These are phyloP conservation scores for Cyclopterus lumpus DNA, from an alignment of 2,797 vertebrate genomes.

Conservation along the genomic window DNA sequence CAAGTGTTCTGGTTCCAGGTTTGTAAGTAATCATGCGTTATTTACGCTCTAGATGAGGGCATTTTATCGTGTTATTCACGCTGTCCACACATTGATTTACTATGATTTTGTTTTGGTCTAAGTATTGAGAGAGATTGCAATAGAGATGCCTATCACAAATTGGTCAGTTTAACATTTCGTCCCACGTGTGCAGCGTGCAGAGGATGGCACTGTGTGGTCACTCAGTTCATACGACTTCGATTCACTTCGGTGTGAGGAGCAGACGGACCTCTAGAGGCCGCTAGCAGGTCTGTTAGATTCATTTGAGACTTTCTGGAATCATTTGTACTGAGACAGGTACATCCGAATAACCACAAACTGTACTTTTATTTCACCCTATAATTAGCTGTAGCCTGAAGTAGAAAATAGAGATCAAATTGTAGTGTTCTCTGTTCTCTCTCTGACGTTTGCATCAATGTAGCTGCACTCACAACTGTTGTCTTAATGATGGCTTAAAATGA, in stretches of 20 bases:
- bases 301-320: conserved; percentile 4
- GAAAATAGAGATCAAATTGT: conserved; percentile 34
- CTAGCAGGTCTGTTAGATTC: conserved; percentile 3
- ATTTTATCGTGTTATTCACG: conserved; percentile 20
- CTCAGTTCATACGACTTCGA: conserved; percentile 30
- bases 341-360: conserved; percentile 30
- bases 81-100: conserved; percentile 10
- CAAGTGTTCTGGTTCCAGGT: conserved; percentile 25
- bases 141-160: conserved; percentile 69
- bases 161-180: conserved; percentile 47
- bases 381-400: conserved; percentile 46
- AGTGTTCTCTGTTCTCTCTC: conserved; percentile 30
- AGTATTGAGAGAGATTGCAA: conserved; percentile 7
- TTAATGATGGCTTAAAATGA: conserved; percentile 54
- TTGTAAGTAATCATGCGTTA: conserved; percentile 4
- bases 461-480: conserved; percentile 59
- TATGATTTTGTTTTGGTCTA: conserved; percentile 19
- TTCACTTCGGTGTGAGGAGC: conserved; percentile 17
- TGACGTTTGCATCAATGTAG: conserved; percentile 51
- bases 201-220: conserved; percentile 1
- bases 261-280: conserved; percentile 38
- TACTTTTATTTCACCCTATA: conserved; percentile 33
- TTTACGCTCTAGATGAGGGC: conserved; percentile 30
- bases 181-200: background rate
- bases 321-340: conserved; percentile 23